Evolutionary conservation across 2,888 invertebrate genomes (phyloP), one percentile per base, ranked within the genome.

Genomic region (Dyspetes luteomarginatus): DNA sequence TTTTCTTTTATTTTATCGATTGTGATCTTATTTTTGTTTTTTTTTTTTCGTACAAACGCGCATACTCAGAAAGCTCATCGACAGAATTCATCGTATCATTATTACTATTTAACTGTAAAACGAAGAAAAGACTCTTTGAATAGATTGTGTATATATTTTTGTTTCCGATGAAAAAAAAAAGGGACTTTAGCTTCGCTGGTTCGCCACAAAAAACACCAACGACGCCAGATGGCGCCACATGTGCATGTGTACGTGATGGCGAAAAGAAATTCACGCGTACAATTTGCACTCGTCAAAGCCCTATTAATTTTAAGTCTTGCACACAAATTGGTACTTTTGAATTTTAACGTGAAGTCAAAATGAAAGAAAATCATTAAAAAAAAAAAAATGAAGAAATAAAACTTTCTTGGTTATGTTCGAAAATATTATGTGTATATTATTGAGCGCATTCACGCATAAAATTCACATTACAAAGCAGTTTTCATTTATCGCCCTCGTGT

Each of bases 401-500:
- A 12, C 36, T 36, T 48, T 48, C 48, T 48, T 15, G 48, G 17
- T 48, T 45, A 15, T 45, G 3, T 19, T 36, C 36, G 36, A 36
- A 12, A 36, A 36, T 36, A 12, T 36, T 36, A 12, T 36, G 2
- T 36, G 7, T 36, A 2, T 2, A 12, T 36, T 36, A 2, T 36
- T 36, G n/a, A 30, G 7, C 30, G 30, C 3, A 30, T 30, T 30
- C 30, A 30, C 30, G 30, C 4, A 36, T 36, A 1, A 36, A 36
- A 9, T 36, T 36, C 36, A 36, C 36, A 36, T 36, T 36, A 4
- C 22, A 55, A 78, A 81, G 82, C 79, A 81, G 78, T 84, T 80
- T 76, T 56, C 62, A 78, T 81, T 83, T 79, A 82, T 84, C 69
- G 83, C 73, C 83, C 26, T 43, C 4, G 3, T 86, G 87, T 86